Base-by-base conservation (phyloP, 2,888 invertebrate species). In the Acronicta alni region DNA sequence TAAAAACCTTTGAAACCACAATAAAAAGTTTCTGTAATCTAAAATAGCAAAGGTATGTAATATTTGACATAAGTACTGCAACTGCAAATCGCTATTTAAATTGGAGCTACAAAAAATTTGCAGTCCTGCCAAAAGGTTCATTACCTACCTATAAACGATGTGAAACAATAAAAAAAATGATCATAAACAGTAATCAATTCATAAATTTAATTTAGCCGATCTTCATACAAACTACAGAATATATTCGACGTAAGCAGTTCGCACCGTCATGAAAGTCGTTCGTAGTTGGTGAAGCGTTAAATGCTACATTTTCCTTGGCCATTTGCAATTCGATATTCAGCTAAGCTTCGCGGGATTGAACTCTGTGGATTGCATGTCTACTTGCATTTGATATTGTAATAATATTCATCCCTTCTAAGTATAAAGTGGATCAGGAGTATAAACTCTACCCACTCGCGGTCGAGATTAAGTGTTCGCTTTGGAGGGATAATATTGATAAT, bases 321-420 rank as follows among this genome's bases (percentile, higher is more conserved):
- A 92, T 93, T 91, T 91, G 92, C 90, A 91, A 91, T 92, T 92
- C 89, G 91, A 92, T 93, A 91, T 90, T 86, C 86, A 87, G 86
- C 90, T 90, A 89, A 91, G 90, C 90, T 89, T 83, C 79, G 74
- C 85, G 77, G 87, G 87, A 92, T 91, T 89, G 90, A 89, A 89
- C 87, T 84, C 81, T 82, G 86, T 70, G 84, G 85, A 86, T 89
- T 87, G 87, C 86, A 84, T 86, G 86, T 84, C 83, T 86, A 81
- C 75, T 83, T 80, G 76, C 78, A 78, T 84, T 84, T 84, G 81
- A 87, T 89, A 89, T 87, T 85, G 84, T 89, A 87, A 90, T 90
- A 87, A 87, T 88, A 88, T 87, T 88, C 84, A 88, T 86, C 80
- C 83, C 79, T 85, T 84, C 86, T 85, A 87, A 83, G 86, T 82